Percentiles rank a stretch among this genome's conserved stretches.
Conservation (phyloP, 2,113 vertebrate species). For the Coturnix japonica region DNA sequence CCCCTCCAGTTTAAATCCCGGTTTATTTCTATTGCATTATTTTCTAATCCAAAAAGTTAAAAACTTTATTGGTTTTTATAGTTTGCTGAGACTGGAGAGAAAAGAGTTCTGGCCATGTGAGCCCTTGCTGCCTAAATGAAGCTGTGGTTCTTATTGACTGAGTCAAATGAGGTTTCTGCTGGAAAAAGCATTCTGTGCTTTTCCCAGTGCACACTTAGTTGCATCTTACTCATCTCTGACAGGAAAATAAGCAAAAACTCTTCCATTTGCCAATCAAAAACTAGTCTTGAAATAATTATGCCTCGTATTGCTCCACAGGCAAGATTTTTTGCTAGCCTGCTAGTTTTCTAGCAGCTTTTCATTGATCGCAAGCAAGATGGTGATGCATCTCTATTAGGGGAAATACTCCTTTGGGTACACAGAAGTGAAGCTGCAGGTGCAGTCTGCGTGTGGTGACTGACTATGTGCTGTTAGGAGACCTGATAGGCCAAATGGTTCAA, state of each 20-base stretch:
- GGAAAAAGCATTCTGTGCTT: background rate
- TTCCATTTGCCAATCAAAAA: background rate
- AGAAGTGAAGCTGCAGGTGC: background rate
- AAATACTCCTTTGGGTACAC: background rate
- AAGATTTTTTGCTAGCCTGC: background rate
- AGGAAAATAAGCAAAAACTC: background rate
- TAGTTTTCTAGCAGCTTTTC: background rate
- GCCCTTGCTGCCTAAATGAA: background rate
- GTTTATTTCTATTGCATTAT: background rate
- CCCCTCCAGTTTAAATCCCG: background rate
- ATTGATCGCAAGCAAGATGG: background rate
- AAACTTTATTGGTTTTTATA: background rate
- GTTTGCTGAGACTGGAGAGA: background rate
- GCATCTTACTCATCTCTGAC: background rate
- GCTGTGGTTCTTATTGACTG: accelerated
- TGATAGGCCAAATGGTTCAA: background rate
- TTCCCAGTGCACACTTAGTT: background rate
- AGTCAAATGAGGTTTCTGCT: background rate
- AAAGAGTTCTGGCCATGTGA: background rate
- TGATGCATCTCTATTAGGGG: background rate
- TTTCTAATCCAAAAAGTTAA: background rate
- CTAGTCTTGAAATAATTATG: background rate
- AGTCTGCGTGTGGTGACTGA: background rate
- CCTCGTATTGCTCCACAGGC: background rate
- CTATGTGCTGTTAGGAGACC: background rate